Evolutionary conservation across 2,888 invertebrate genomes (phyloP).

Genomic region (Pharmacophagus antenor): DNA sequence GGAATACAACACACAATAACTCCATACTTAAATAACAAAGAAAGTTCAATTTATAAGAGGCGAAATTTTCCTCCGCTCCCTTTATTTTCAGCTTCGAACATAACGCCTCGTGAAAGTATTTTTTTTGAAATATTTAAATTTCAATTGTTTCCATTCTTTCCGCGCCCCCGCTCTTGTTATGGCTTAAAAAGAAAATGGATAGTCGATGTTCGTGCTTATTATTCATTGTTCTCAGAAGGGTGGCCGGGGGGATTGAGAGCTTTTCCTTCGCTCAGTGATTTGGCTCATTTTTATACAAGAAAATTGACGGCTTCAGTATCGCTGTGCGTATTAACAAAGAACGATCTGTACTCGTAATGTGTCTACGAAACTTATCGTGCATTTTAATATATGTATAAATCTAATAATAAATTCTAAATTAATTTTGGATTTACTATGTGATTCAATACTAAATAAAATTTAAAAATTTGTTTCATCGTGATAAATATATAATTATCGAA

Average conservation of each 20-base stretch:
- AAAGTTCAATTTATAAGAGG: slow-evolving; percentile 17
- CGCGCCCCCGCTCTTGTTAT: slow-evolving; percentile 62
- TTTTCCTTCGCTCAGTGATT: slow-evolving; percentile 65
- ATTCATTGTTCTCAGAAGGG: slow-evolving; percentile 68
- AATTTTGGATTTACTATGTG: too few relatives aligned
- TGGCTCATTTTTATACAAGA: slow-evolving; percentile 74
- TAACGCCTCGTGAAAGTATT: slow-evolving; percentile 41
- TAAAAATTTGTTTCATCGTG: too few relatives aligned
- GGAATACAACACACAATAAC: slow-evolving; percentile 1
- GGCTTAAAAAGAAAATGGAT: slow-evolving; percentile 71
- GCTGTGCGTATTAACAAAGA: slow-evolving; percentile 44
- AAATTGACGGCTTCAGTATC: slow-evolving; percentile 55
- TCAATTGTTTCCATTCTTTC: slow-evolving; percentile 70
- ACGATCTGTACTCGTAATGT: slow-evolving; percentile 8
- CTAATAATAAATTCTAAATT: too few relatives aligned
- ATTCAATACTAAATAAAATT: too few relatives aligned
- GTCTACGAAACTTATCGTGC: too few relatives aligned
- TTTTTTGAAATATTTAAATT: slow-evolving; percentile 72
- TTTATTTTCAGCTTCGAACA: slow-evolving; percentile 23
- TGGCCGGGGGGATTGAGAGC: slow-evolving; percentile 50
- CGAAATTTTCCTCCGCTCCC: slow-evolving; percentile 22
- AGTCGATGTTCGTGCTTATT: slow-evolving; percentile 72
- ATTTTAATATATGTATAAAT: too few relatives aligned
- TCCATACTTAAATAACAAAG: slow-evolving; percentile 21
- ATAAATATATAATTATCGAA: too few relatives aligned